Evolutionary conservation across 2,888 invertebrate species (phyloP).

Genomic region (Neria commutata): DNA sequence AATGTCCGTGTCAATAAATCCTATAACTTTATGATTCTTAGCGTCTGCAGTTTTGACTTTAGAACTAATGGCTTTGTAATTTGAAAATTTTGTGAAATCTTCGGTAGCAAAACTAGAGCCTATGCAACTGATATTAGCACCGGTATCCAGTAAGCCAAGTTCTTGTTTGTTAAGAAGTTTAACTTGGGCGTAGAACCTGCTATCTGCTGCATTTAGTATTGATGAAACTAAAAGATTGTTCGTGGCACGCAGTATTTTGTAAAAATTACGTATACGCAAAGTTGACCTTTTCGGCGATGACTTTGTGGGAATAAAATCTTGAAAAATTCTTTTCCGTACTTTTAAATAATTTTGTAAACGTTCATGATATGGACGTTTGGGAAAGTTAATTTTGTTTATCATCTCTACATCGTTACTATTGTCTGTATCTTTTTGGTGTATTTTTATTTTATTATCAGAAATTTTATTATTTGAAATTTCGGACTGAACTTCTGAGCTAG

Average conservation of each 20-base stretch:
- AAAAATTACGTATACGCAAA: constrained; percentile 5
- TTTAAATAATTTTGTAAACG: neutral
- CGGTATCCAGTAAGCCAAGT: constrained; percentile 16
- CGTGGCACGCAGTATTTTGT: neutral
- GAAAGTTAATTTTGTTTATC: neutral
- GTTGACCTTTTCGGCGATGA: constrained; percentile 2
- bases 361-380: neutral
- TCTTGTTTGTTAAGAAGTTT: constrained; percentile 5
- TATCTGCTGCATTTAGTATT: constrained; percentile 11
- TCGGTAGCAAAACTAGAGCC: constrained; percentile 10
- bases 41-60: constrained; percentile 15
- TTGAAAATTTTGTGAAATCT: neutral
- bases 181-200: constrained; percentile 18
- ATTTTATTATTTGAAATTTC: no score
- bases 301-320: neutral
- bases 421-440: neutral
- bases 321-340: neutral
- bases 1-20: constrained; percentile 8
- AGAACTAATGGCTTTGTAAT: constrained; percentile 5
- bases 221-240: constrained; percentile 16
- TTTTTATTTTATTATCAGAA: neutral
- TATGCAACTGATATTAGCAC: constrained; percentile 18
- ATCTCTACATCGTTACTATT: no score
- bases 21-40: neutral
- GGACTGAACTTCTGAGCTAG: neutral